Percentiles rank a stretch among this genome's conserved stretches.
phyloP scores from a whole-genome alignment of 2,113 vertebrate genomes.

The Perca schrenkii region DNA sequence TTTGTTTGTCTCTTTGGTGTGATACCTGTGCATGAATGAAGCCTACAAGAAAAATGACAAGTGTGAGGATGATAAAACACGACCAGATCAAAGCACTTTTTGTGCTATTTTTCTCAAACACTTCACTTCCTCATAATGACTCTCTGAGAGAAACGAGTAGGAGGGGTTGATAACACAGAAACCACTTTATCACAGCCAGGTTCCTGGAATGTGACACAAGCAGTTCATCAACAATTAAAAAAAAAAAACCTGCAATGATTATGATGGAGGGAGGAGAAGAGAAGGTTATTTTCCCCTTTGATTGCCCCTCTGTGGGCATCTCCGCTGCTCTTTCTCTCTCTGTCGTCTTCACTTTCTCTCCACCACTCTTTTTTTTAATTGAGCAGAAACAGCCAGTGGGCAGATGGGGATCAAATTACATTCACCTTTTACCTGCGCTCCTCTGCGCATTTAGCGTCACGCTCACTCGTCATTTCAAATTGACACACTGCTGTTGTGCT shows the following conservation, averaged over 20 bases:
- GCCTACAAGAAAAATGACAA: not conserved
- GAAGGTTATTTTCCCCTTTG: not conserved
- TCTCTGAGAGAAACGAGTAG: not conserved
- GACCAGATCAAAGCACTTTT: not conserved
- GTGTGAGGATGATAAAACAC: not conserved
- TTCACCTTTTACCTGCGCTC: slow-evolving; percentile 72
- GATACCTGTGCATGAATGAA: not conserved
- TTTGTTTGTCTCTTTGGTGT: slow-evolving; percentile 12
- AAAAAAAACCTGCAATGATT: no score
- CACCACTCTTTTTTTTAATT: slow-evolving; percentile 48
- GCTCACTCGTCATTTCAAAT: slow-evolving; percentile 70
- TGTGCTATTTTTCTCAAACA: not conserved
- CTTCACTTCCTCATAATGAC: slow-evolving; percentile 7
- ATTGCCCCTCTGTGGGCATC: not conserved
- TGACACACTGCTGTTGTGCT: slow-evolving; percentile 69
- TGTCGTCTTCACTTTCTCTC: slow-evolving; percentile 4
- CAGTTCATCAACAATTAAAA: not conserved
- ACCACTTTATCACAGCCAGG: not conserved
- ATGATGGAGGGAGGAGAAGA: not conserved
- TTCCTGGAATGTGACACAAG: not conserved
- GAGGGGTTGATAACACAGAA: not conserved
- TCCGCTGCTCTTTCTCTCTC: not conserved
- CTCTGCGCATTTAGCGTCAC: slow-evolving; percentile 71
- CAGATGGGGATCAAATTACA: slow-evolving; percentile 69
- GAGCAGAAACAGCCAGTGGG: slow-evolving; percentile 56